Percentiles rank a stretch among this genome's conserved stretches.
These are phyloP conservation scores for Abramis brama DNA, from an alignment of 2,113 vertebrate genomes.

Conservation along the genomic window DNA sequence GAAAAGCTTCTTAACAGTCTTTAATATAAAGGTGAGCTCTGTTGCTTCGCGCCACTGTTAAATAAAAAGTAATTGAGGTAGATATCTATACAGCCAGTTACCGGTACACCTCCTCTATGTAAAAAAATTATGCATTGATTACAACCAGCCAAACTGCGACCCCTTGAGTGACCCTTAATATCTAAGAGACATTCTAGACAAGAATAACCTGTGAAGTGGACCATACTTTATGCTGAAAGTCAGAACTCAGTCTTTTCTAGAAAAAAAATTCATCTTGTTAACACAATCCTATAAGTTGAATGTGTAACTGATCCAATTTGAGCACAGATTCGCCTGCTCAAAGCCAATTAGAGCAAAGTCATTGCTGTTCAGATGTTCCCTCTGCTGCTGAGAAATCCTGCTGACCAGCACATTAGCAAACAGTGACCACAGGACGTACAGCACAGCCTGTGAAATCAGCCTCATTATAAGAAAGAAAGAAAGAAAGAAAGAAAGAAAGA, in stretches of 20 bases:
- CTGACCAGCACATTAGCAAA: conserved; percentile 18
- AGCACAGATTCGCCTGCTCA: background rate
- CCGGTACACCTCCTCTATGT: background rate
- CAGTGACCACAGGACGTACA: background rate
- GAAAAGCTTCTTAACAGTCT: background rate
- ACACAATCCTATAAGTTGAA: background rate
- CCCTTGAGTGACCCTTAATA: background rate
- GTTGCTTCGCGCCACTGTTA: background rate
- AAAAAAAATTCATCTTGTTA: background rate
- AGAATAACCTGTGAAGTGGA: background rate
- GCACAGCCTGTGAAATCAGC: background rate
- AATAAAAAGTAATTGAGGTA: background rate
- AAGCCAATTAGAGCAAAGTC: conserved; percentile 21
- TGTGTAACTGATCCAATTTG: background rate
- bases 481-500: background rate
- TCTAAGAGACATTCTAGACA: background rate
- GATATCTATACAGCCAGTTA: background rate
- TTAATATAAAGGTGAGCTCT: background rate
- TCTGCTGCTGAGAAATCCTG: conserved; percentile 1
- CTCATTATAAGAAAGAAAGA: background rate
- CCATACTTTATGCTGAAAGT: background rate
- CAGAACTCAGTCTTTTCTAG: background rate
- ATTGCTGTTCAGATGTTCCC: background rate
- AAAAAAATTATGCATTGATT: background rate
- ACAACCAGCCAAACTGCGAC: background rate